Evolutionary conservation across 1,140 invertebrate genomes (phyloP).

Genomic region (Drosophila pallidifrons): DNA sequence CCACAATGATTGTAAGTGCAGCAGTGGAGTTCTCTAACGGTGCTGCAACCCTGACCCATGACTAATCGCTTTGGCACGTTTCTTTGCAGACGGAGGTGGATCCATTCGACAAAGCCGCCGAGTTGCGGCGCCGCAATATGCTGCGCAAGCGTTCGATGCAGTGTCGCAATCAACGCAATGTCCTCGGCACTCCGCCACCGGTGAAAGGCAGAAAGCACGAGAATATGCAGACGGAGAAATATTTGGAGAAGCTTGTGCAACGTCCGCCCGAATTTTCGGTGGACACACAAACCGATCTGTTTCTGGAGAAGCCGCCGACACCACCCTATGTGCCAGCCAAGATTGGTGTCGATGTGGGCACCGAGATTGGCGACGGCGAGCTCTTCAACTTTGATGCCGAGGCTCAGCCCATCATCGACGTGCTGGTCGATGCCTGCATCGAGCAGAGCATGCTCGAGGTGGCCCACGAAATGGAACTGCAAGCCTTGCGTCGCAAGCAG

Average conservation of each 20-base stretch:
- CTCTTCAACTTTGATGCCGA: constrained; percentile 96
- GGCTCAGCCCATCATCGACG: constrained; percentile 94
- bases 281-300: constrained; percentile 94
- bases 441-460: constrained; percentile 94
- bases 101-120: constrained; percentile 85
- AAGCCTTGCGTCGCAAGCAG: constrained; percentile 90
- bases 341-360: constrained; percentile 91
- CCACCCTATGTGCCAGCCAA: constrained; percentile 92
- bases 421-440: constrained; percentile 94
- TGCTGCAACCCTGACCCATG: constrained; percentile 61
- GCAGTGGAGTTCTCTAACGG: constrained; percentile 21
- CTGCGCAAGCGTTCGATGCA: constrained; percentile 85
- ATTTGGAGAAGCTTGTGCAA: constrained; percentile 92
- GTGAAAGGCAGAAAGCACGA: constrained; percentile 92
- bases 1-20: constrained; percentile 68
- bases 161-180: constrained; percentile 85
- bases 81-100: constrained; percentile 70
- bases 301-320: constrained; percentile 91
- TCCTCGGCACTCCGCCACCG: constrained; percentile 89
- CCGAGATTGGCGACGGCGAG: constrained; percentile 95
- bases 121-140: constrained; percentile 86
- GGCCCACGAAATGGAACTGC: constrained; percentile 91
- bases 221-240: constrained; percentile 94
- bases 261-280: constrained; percentile 90
- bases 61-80: constrained; percentile 46